Percentiles rank a stretch among this genome's conserved stretches.
Evolutionary conservation across 2,113 vertebrate genomes (phyloP).

Genomic region (Spea multiplicata): DNA sequence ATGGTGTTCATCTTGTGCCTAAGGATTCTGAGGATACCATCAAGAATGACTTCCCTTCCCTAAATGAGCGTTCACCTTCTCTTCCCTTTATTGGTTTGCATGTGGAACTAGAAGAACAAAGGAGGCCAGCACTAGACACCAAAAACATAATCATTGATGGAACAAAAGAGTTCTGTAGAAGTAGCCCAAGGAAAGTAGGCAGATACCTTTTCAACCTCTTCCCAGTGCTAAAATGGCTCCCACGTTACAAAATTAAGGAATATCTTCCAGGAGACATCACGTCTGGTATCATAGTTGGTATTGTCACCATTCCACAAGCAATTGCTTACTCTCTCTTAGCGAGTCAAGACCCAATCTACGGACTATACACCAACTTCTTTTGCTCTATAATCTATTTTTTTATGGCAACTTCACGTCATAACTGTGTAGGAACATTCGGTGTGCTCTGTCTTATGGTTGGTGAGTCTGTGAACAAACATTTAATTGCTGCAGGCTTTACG

Average conservation of each 20-base stretch:
- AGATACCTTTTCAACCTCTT: conserved; percentile 47
- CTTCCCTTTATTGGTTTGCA: background rate
- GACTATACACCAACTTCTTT: conserved; percentile 66
- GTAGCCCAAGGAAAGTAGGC: background rate
- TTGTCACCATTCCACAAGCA: conserved; percentile 60
- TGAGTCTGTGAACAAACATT: conserved; percentile 58
- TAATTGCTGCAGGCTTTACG: conserved; percentile 54
- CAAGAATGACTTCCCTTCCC: background rate
- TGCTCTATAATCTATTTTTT: conserved; percentile 56
- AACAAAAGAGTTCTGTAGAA: conserved; percentile 39
- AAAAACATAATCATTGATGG: conserved; percentile 47
- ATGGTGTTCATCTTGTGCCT: background rate
- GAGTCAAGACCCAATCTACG: conserved; percentile 60
- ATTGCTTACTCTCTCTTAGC: conserved; percentile 62
- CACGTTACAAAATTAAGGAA: background rate
- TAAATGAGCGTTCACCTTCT: conserved; percentile 26
- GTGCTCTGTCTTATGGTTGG: conserved; percentile 62
- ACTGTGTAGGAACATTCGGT: conserved; percentile 56
- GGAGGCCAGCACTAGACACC: background rate
- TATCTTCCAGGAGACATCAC: conserved; percentile 57
- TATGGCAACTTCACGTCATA: conserved; percentile 56
- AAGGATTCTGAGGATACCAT: conserved; percentile 35
- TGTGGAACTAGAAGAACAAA: conserved; percentile 51
- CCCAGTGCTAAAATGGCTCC: conserved; percentile 58
- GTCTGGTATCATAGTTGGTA: conserved; percentile 59